phyloP scores from a whole-genome alignment of 2,797 vertebrate species.

The Podargus strigoides region DNA sequence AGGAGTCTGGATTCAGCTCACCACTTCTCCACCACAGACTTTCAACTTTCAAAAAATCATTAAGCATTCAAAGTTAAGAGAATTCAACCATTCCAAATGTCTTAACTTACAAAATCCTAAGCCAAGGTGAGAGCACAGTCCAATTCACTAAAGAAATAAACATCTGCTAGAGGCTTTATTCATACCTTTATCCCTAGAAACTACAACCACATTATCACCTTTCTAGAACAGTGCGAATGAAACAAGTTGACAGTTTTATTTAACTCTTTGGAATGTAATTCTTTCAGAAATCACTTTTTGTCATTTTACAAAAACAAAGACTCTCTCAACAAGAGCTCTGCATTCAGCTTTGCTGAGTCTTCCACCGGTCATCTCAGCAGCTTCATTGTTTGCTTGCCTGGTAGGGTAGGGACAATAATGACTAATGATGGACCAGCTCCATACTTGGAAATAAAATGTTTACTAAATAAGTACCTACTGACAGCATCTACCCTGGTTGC shows the following conservation, averaged over 20 bases:
- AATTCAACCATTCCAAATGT: neutral
- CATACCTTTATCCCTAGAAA: neutral
- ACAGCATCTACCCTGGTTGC: neutral
- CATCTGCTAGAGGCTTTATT: neutral
- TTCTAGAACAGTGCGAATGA: neutral
- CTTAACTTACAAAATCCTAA: too few relatives aligned
- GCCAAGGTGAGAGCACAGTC: neutral
- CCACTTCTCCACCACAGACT: neutral
- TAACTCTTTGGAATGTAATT: neutral
- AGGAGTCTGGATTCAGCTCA: neutral
- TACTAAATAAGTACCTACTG: neutral
- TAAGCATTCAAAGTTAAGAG: neutral
- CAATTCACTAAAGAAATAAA: neutral
- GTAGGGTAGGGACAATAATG: neutral
- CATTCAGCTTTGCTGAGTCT: neutral
- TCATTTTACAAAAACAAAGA: neutral
- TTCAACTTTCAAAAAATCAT: neutral
- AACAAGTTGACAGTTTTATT: neutral
- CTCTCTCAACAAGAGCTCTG: neutral
- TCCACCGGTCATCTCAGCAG: neutral
- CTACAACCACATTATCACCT: neutral
- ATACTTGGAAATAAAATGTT: neutral
- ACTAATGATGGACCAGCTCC: neutral
- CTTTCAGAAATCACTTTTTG: neutral
- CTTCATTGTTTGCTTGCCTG: neutral